phyloP scores from a whole-genome alignment of 2,113 vertebrate genomes.

The Gila orcuttii region DNA sequence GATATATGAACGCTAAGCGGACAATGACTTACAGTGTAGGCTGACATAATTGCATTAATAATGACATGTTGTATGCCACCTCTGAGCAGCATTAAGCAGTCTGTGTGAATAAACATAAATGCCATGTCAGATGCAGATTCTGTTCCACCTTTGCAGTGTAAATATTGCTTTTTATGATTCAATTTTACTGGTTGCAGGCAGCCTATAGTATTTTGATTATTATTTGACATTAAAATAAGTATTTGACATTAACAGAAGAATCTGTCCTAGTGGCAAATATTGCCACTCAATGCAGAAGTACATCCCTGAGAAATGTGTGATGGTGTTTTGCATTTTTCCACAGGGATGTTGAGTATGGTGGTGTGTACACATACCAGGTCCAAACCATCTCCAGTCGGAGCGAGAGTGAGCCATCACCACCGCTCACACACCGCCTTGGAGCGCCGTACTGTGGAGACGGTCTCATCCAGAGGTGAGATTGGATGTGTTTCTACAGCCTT shows the following conservation, averaged over 20 bases:
- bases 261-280: background rate
- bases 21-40: too few species aligned
- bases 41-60: too few species aligned
- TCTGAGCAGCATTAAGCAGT: background rate
- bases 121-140: background rate
- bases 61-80: too few species aligned
- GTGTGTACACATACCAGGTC: conserved; percentile 85
- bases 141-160: background rate
- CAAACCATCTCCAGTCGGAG: conserved; percentile 79
- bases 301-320: background rate
- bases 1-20: too few species aligned
- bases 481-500: too few species aligned
- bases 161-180: background rate
- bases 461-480: conserved; percentile 80
- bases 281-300: background rate
- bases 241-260: background rate
- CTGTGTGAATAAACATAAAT: background rate
- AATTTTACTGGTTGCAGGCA: background rate
- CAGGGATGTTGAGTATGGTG: conserved; percentile 82
- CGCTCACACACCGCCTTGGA: conserved; percentile 82
- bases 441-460: conserved; percentile 94
- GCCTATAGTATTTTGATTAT: background rate
- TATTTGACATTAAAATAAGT: background rate
- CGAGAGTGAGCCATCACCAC: conserved; percentile 88
- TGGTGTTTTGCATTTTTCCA: background rate